Base-by-base conservation (phyloP, 2,797 vertebrate species). In the Myotis myotis region DNA sequence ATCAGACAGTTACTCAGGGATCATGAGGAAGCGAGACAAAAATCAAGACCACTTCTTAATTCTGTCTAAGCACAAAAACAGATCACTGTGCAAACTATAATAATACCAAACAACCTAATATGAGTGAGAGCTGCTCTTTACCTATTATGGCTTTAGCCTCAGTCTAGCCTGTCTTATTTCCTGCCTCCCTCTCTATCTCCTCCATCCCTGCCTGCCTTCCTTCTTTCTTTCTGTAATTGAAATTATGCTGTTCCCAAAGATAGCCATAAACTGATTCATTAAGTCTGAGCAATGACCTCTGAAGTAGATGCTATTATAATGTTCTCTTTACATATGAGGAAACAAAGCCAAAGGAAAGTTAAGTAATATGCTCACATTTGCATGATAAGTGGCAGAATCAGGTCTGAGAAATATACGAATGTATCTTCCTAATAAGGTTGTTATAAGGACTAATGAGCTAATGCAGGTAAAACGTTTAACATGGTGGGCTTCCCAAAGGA, bases 371-470 rank as follows among this genome's bases (percentile, higher is more conserved):
- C 28, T 87, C 66, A 49, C 78, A 20, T 66, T 78, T 53, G 72
- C 10, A 74, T 22, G 23, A 5, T 66, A 68, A 41, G 41, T 36
- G 66, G n/a, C 23, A 68, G 64, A 82, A 70, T 44, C 64, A 28
- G 20, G 30, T 78, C 44, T 80, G 47, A 87, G 49, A 92, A 79
- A 92, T 64, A 76, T 13, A n/a, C 44, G 30, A n/a, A 60, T 81
- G 71, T 83, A 38, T 78, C 38, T 81, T 90, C 12, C 57, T 81
- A 79, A 55, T 66, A 64, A 57, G 38, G 17, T 41, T 64, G 11
- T n/a, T 89, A 20, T 3, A 68, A 78, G 53, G 84, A 94, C 70
- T 91, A 64, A 83, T 44, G 57, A 75, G 44, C 91, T 89, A 82
- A 44, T 44, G 23, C 13, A 75, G 19, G 12, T 64, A 74, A 38